Evolutionary conservation across 2,797 vertebrate species (phyloP).

Genomic region (Sciaenops ocellatus): DNA sequence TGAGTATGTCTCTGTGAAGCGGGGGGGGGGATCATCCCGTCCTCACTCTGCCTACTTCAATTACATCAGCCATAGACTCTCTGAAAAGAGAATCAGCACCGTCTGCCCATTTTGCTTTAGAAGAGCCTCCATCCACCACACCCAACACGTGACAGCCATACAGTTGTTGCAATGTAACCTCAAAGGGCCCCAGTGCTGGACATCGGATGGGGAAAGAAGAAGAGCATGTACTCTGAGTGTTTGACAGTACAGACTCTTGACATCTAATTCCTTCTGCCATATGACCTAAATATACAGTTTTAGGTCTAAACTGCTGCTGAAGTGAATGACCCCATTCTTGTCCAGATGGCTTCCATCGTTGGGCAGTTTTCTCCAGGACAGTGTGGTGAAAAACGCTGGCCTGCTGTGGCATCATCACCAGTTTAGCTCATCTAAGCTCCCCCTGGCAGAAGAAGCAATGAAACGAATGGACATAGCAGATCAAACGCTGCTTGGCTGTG

Average conservation of each 20-base stretch:
- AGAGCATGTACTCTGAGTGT: slow-evolving; percentile 26
- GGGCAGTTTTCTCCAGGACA: slow-evolving; percentile 39
- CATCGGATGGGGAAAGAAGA: slow-evolving; percentile 29
- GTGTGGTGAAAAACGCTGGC: slow-evolving; percentile 47
- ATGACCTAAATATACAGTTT: slow-evolving; percentile 61
- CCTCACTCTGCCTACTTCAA: slow-evolving; percentile 79
- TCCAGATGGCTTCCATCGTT: slow-evolving; percentile 55
- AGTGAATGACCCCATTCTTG: slow-evolving; percentile 37
- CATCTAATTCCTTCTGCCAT: slow-evolving; percentile 54
- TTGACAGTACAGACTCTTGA: slow-evolving; percentile 39
- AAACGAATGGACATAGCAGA: slow-evolving; percentile 76
- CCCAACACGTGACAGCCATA: slow-evolving; percentile 52
- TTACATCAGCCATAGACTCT: slow-evolving; percentile 77
- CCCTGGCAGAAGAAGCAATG: slow-evolving; percentile 60
- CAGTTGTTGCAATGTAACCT: slow-evolving; percentile 49
- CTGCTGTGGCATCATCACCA: slow-evolving; percentile 63
- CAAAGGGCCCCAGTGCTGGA: slow-evolving; percentile 33
- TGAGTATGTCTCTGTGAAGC: slow-evolving; percentile 48
- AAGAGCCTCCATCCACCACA: slow-evolving; percentile 41
- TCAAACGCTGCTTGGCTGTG: slow-evolving; percentile 76
- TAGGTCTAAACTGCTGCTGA: slow-evolving; percentile 28
- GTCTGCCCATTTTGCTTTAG: slow-evolving; percentile 56
- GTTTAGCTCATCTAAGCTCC: slow-evolving; percentile 74
- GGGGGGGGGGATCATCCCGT: slow-evolving; percentile 61
- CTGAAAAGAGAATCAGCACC: slow-evolving; percentile 54